These are phyloP conservation scores for Cotesia typhae DNA, from an alignment of 1,140 invertebrate genomes.

Conservation along the genomic window DNA sequence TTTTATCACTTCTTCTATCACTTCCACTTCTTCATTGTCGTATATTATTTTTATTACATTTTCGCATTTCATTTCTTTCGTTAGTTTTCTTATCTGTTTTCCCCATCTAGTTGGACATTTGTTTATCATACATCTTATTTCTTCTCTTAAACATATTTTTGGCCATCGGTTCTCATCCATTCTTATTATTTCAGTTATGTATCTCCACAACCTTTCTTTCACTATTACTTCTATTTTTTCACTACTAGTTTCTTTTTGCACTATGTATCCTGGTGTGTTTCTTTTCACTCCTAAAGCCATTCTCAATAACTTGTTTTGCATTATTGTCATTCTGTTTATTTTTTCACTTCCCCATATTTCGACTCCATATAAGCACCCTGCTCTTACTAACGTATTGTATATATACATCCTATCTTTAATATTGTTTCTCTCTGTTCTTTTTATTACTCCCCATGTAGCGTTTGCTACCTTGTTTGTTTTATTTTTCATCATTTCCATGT, in stretches of 20 bases:
- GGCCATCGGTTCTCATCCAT: constrained; percentile 16
- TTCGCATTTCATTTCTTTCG: neutral
- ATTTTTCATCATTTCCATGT: neutral
- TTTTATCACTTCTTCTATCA: neutral
- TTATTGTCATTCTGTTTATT: constrained; percentile 8
- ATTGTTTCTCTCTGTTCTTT: neutral
- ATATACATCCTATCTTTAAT: constrained; percentile 28
- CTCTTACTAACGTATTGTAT: constrained; percentile 21
- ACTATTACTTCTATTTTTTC: constrained; percentile 1
- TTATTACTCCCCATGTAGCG: constrained; percentile 22
- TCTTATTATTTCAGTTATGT: constrained; percentile 14
- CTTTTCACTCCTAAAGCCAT: constrained; percentile 13
- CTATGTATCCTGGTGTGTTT: neutral
- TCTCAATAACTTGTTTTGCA: constrained; percentile 12
- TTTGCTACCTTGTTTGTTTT: constrained; percentile 28
- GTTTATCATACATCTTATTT: constrained; percentile 17
- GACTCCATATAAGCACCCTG: constrained; percentile 20
- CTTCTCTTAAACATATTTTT: constrained; percentile 23
- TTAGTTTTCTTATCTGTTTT: neutral
- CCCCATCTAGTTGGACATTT: neutral
- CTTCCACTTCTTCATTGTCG: neutral
- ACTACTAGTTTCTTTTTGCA: constrained; percentile 4
- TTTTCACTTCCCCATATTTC: constrained; percentile 32
- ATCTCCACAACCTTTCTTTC: constrained; percentile 8
- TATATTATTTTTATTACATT: neutral